A percentile compares a stretch with the other conserved stretches of the same genome.
Evolutionary conservation across 1,140 invertebrate species (phyloP).

Genomic region (Brachionus paranguensis): DNA sequence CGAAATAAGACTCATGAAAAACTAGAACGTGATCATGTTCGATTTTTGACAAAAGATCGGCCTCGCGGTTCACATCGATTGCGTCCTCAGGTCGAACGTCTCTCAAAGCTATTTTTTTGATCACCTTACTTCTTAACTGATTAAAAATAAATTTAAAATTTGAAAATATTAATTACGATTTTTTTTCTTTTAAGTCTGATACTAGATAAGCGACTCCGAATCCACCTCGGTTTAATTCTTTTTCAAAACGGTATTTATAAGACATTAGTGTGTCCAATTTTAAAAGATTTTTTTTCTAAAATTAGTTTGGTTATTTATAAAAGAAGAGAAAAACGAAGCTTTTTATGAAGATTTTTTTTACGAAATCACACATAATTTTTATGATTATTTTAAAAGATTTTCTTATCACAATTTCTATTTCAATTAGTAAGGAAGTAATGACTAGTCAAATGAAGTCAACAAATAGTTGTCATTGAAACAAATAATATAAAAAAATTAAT

Average conservation of each 20-base stretch:
- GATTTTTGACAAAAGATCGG: neutral
- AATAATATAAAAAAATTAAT: no score
- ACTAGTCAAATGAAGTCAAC: no score
- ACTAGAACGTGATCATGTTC: conserved; percentile 46
- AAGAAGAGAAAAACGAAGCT: no score
- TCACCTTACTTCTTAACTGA: neutral
- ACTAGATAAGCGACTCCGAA: neutral
- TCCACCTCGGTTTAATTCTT: neutral
- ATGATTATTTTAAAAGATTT: no score
- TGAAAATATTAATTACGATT: neutral
- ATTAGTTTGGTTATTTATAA: no score
- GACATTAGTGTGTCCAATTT: no score
- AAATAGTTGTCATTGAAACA: no score
- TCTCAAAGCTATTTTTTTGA: neutral
- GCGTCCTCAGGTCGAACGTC: neutral
- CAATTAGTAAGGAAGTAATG: no score
- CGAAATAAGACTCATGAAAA: conserved; percentile 53
- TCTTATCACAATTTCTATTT: no score
- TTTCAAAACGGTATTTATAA: neutral
- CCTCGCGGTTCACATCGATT: neutral
- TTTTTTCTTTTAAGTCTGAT: neutral
- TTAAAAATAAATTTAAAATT: neutral
- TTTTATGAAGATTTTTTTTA: no score
- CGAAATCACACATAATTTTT: no score
- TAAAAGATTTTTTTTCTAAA: no score